These are phyloP conservation scores for Bombyx mori DNA, from an alignment of 1,140 invertebrate genomes.

Conservation along the genomic window ASM3026992v2 NC_085121.1:6761001-6761500, in stretches of 20 bases:
- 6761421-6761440: no score
- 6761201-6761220: conserved; percentile 79
- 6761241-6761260: conserved; percentile 37
- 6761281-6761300: conserved; percentile 79
- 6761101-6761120: conserved; percentile 89
- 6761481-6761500: no score
- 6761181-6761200: conserved; percentile 81
- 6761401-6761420: background rate
- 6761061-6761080: conserved; percentile 93
- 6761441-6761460: no score
- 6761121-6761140: conserved; percentile 93
- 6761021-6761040: conserved; percentile 74
- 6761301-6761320: conserved; percentile 5
- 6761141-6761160: conserved; percentile 91
- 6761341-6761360: background rate
- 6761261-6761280: conserved; percentile 85
- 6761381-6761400: background rate
- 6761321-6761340: conserved; percentile 2
- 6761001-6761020: background rate
- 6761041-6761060: conserved; percentile 99
- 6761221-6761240: conserved; percentile 67
- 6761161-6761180: conserved; percentile 82
- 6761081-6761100: conserved; percentile 90
- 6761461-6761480: no score
- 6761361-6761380: no score